Evolutionary conservation across 2,113 vertebrate genomes (phyloP), one percentile per base, ranked within the genome.

Genomic region (Pterocles orientalis): DNA sequence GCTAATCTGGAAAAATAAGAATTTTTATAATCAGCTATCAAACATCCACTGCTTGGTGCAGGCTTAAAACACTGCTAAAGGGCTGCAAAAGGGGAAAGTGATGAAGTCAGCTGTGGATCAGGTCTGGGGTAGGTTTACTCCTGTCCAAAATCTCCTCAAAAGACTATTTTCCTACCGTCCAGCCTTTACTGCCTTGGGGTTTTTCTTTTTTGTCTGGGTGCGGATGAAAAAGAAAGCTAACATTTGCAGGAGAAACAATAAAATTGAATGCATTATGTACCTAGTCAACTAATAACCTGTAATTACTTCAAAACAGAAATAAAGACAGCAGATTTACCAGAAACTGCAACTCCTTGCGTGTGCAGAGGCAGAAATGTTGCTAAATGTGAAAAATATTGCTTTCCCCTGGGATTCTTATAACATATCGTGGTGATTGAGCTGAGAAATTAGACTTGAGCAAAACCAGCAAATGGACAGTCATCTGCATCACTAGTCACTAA

Each of bases 21-120:
- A 43, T 60, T 89, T 95, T 92, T 82, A 76, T 77, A 86, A 92
- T 81, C 61, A 88, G 47, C 57, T 80, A 86, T 88, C 78, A 86
- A 72, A 62, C 60, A 72, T 65, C 12, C 73, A 61, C 33, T 89
- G 53, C 45, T 78, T 89, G 64, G 77, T 79, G 68, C 39, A 78
- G 75, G 82, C 65, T 82, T 91, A 78, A 92, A 83, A 91, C 15
- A 51, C 53, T 88, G 86, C 88, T 83, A 92, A 94, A 91, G 21
- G 33, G 8, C 36, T 94, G 43, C 23, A 61, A 68, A 34, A 73
- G 9, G 24, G 62, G 45, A 45, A 45, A 62, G 53, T 47, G 36
- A 84, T 57, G 53, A 90, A 90, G 51, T 64, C 33, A 75, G 25
- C 41, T 92, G 50, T 82, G 79, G 48, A 86, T 86, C n/a, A 71